Evolutionary conservation across 1,140 invertebrate species (phyloP).

Genomic region (Macrobrachium rosenbergii): DNA sequence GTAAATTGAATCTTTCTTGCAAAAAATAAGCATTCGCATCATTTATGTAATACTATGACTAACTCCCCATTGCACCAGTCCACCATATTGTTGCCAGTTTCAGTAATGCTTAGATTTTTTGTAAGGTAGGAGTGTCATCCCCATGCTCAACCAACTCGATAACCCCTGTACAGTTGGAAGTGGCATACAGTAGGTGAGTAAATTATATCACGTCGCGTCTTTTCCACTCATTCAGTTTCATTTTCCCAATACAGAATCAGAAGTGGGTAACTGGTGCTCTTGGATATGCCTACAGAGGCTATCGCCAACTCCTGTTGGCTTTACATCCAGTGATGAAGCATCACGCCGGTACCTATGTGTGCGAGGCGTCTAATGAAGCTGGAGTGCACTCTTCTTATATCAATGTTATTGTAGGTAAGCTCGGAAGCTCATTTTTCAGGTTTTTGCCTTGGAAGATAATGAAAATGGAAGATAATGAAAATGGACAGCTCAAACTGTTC

Average conservation of each 20-base stretch:
- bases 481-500: not conserved
- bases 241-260: slow-evolving; percentile 39
- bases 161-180: not conserved
- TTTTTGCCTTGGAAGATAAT: not conserved
- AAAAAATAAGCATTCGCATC: no score
- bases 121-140: no score
- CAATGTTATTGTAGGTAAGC: slow-evolving; percentile 55
- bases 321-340: slow-evolving; percentile 45
- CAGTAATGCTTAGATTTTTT: no score
- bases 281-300: slow-evolving; percentile 57
- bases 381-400: slow-evolving; percentile 54
- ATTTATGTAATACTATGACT: no score
- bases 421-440: not conserved
- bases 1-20: no score
- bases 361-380: slow-evolving; percentile 58
- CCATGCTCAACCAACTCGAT: no score
- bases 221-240: not conserved
- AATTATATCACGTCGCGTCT: not conserved
- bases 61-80: no score
- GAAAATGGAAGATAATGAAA: not conserved
- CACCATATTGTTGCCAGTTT: no score
- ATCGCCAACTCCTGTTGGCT: slow-evolving; percentile 45
- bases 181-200: not conserved
- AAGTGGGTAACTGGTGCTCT: slow-evolving; percentile 54
- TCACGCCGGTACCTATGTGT: slow-evolving; percentile 57